These are phyloP conservation scores for Enhydra lutris DNA, from an alignment of 2,113 vertebrate species.

Conservation along the genomic window DNA sequence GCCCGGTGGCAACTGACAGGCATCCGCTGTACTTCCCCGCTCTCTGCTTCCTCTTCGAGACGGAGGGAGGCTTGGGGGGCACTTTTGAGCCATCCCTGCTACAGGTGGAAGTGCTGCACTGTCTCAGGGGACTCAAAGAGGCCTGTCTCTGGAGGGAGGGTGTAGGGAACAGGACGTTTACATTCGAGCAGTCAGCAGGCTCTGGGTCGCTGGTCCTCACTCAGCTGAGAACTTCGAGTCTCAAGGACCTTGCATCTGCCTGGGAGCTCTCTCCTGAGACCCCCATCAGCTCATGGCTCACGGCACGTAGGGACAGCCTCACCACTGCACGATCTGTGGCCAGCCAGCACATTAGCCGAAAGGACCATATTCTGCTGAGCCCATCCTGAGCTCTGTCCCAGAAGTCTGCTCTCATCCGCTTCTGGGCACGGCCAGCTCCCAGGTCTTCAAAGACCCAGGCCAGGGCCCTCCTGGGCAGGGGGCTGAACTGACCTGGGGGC, in stretches of 20 bases:
- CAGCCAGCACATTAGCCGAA: rapidly evolving
- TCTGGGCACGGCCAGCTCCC: not conserved
- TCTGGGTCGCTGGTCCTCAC: not conserved
- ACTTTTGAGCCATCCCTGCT: not conserved
- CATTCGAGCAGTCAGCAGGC: too few species aligned
- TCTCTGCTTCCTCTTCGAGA: not conserved
- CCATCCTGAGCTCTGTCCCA: not conserved
- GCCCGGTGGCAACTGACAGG: not conserved
- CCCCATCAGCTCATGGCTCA: not conserved
- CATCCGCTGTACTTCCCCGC: not conserved
- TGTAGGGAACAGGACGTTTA: rapidly evolving
- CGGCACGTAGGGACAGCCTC: not conserved
- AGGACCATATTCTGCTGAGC: not conserved
- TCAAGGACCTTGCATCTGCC: not conserved
- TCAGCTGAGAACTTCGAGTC: not conserved
- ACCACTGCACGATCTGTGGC: not conserved
- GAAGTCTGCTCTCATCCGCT: not conserved
- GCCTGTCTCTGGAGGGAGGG: not conserved
- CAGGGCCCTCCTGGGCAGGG: not conserved
- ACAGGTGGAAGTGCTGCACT: not conserved
- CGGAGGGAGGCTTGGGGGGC: not conserved
- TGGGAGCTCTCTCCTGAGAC: not conserved
- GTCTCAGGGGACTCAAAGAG: not conserved
- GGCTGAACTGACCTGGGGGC: too few species aligned
- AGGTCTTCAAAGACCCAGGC: not conserved